A percentile compares a stretch with the other conserved stretches of the same genome.
phyloP scores from a whole-genome alignment of 1,140 invertebrate genomes.

The Brachionus koreanus region DNA sequence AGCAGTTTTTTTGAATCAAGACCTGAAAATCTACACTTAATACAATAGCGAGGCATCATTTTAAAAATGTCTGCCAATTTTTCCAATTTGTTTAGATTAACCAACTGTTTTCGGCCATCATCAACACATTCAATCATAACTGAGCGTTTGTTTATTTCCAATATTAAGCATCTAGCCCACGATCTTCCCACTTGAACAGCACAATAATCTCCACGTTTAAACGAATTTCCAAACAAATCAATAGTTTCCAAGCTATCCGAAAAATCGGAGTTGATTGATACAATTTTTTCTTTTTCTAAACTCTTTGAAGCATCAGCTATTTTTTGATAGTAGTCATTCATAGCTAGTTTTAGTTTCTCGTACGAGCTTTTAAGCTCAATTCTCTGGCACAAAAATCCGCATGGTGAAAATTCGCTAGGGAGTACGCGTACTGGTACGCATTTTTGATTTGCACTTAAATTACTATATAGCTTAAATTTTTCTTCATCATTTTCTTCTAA shows the following conservation, averaged over 20 bases:
- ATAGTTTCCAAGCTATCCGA: not conserved
- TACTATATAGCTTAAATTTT: not conserved
- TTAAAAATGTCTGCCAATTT: constrained; percentile 34
- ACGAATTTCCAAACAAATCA: not conserved
- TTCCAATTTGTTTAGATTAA: not conserved
- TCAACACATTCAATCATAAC: constrained; percentile 28
- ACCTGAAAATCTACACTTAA: not conserved
- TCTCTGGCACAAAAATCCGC: not conserved
- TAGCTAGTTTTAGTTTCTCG: not conserved
- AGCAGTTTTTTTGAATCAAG: not conserved
- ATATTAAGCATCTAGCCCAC: constrained; percentile 1
- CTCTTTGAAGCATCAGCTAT: constrained; percentile 17
- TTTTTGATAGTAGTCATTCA: constrained; percentile 34
- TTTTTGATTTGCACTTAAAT: not conserved
- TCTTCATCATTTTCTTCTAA: constrained; percentile 13
- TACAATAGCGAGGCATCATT: constrained; percentile 1
- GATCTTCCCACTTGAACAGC: not conserved
- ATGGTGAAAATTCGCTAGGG: not conserved
- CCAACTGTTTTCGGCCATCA: not conserved
- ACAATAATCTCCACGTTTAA: not conserved
- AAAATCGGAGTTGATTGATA: not conserved
- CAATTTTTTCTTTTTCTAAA: not conserved
- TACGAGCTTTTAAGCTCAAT: not conserved
- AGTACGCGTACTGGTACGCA: not conserved
- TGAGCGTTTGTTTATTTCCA: not conserved